Evolutionary conservation across 2,113 vertebrate genomes (phyloP).

Genomic region (Trogon surrucura): DNA sequence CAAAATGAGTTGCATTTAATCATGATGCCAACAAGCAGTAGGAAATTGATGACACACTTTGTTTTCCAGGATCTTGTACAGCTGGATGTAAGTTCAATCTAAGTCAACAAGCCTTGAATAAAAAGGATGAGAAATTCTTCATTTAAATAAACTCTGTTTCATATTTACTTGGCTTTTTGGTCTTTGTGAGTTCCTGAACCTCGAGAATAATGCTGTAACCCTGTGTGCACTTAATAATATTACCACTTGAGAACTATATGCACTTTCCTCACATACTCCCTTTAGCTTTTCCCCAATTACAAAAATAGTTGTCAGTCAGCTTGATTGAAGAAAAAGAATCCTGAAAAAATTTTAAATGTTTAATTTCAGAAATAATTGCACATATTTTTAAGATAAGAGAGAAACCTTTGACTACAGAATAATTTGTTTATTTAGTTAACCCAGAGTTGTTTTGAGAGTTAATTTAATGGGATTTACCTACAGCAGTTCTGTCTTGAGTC

Average conservation of each 20-base stretch:
- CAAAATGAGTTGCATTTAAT: not conserved
- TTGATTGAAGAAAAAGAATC: not conserved
- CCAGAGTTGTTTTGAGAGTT: rapidly evolving
- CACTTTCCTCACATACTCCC: not conserved
- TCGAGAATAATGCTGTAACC: not conserved
- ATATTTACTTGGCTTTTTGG: not conserved
- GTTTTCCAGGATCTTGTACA: not conserved
- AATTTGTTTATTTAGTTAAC: not conserved
- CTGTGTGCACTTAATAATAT: not conserved
- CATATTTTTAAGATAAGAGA: not conserved
- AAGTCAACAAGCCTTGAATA: not conserved
- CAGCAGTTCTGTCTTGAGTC: not conserved
- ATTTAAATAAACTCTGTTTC: not conserved
- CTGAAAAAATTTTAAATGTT: not conserved
- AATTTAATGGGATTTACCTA: not conserved
- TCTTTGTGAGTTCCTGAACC: not conserved
- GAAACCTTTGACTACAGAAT: not conserved
- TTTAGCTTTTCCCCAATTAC: not conserved
- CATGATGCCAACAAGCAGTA: not conserved
- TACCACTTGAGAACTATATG: rapidly evolving
- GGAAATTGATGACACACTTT: not conserved
- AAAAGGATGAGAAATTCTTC: not conserved
- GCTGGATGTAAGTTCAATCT: not conserved
- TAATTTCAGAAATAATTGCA: not conserved
- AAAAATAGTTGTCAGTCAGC: not conserved